A percentile compares a stretch with the other conserved stretches of the same genome.
Evolutionary conservation across 2,888 invertebrate species (phyloP).

Genomic region (Cryptophagus acutangulus): DNA sequence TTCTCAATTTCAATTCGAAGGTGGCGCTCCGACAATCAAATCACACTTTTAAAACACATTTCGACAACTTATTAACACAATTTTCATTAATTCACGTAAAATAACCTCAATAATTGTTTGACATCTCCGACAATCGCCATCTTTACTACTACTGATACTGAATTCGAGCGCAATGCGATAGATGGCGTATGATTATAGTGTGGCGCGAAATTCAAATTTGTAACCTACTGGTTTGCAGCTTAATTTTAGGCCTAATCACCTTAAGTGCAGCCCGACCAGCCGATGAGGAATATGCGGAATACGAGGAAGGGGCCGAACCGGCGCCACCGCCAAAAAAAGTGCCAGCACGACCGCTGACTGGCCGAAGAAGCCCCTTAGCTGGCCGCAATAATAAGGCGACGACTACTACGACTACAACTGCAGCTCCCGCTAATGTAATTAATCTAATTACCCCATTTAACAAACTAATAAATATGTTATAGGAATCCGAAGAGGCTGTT

Average conservation of each 20-base stretch:
- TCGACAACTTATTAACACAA: too few relatives aligned
- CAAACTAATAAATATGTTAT: slow-evolving; percentile 12
- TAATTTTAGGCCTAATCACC: slow-evolving; percentile 38
- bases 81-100: too few relatives aligned
- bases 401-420: slow-evolving; percentile 40
- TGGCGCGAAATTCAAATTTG: not conserved
- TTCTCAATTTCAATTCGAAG: too few relatives aligned
- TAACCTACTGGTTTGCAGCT: slow-evolving; percentile 31
- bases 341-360: slow-evolving; percentile 37
- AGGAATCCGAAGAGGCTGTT: slow-evolving; percentile 48
- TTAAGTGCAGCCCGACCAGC: slow-evolving; percentile 41
- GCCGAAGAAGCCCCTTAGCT: slow-evolving; percentile 43
- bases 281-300: slow-evolving; percentile 40
- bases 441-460: not conserved
- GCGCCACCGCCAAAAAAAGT: slow-evolving; percentile 42
- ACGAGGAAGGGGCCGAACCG: slow-evolving; percentile 41
- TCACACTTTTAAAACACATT: too few relatives aligned
- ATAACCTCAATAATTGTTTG: too few relatives aligned
- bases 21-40: too few relatives aligned
- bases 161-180: too few relatives aligned
- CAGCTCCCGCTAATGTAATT: slow-evolving; percentile 31
- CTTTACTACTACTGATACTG: too few relatives aligned
- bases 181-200: too few relatives aligned
- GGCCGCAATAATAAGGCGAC: slow-evolving; percentile 35
- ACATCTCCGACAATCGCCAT: too few relatives aligned